Evolutionary conservation across 2,888 invertebrate genomes (phyloP), one percentile per base, ranked within the genome.

Genomic region (Gisinianus flammeolus): DNA sequence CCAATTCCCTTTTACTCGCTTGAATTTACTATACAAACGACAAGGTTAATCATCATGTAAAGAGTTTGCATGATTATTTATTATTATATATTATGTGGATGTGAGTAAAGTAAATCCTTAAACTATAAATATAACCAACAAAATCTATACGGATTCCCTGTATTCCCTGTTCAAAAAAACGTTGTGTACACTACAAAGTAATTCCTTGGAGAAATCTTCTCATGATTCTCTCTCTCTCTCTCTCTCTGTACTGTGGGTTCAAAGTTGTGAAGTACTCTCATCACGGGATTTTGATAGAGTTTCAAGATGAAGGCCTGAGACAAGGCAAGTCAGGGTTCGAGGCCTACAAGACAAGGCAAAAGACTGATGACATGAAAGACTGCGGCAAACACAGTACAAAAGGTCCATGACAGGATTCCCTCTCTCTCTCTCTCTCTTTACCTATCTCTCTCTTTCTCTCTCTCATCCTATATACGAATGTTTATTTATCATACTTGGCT

Each of bases 401-500:
- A 44, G 19, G 6, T 44, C 2, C 44, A 12, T 2, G 12, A 2
- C 44, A 44, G 2, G 44, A 44, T 44, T 44, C 44, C 8, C 44
- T n/a, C n/a, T n/a, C n/a, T n/a, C n/a, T n/a, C n/a, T n/a, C n/a
- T n/a, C n/a, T n/a, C n/a, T n/a, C n/a, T n/a, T n/a, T n/a, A n/a
- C n/a, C n/a, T n/a, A n/a, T n/a, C n/a, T n/a, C n/a, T n/a, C n/a
- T n/a, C n/a, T n/a, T n/a, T n/a, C n/a, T n/a, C n/a, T n/a, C n/a
- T n/a, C n/a, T 44, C 44, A 44, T 44, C 44, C 44, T 44, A 6
- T 28, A 44, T 66, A 66, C 35, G 67, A 75, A 75, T 75, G 75
- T 75, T 75, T 75, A 75, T 75, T 75, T 75, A 75, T 75, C 75
- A 75, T 75, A 75, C 67, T 75, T 75, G 66, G 31, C 66, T 75